Evolutionary conservation across 2,888 invertebrate species (phyloP).

Genomic region (Drosophila sordidapex): DNA sequence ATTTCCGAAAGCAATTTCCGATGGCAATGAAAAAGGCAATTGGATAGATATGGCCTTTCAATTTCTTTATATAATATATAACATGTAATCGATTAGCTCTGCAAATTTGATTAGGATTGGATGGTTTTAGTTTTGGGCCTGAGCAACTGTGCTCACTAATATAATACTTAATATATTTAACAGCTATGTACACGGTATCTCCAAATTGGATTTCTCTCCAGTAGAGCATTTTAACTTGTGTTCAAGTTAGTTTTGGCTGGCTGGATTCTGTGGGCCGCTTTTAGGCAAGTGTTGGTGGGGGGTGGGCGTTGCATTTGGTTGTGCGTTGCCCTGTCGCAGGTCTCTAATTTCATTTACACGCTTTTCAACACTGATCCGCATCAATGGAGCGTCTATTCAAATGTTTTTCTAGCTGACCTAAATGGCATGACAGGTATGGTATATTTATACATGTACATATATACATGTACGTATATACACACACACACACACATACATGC

Average conservation of each 20-base stretch:
- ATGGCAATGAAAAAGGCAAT: not conserved
- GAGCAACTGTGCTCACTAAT: not conserved
- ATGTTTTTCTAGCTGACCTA: conserved; percentile 58
- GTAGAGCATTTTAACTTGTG: not conserved
- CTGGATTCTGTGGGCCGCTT: not conserved
- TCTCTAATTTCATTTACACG: conserved; percentile 77
- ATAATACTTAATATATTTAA: not conserved
- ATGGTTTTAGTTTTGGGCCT: not conserved
- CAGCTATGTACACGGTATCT: not conserved
- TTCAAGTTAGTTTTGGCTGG: not conserved
- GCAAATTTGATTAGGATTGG: not conserved
- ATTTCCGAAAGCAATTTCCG: not conserved
- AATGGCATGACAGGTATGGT: conserved; percentile 20
- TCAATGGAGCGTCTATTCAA: conserved; percentile 68
- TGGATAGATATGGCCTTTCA: not conserved
- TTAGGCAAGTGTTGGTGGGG: conserved; percentile 1
- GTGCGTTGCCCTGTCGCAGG: conserved; percentile 35
- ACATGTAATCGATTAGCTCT: not conserved
- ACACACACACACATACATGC: not conserved
- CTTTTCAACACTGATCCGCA: conserved; percentile 61
- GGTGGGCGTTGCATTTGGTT: not conserved
- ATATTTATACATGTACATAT: not conserved
- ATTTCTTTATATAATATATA: not conserved
- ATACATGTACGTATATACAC: not conserved
- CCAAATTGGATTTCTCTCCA: not conserved